Conservation (phyloP, 2,888 invertebrate species). For the Deilephila elpenor region DNA sequence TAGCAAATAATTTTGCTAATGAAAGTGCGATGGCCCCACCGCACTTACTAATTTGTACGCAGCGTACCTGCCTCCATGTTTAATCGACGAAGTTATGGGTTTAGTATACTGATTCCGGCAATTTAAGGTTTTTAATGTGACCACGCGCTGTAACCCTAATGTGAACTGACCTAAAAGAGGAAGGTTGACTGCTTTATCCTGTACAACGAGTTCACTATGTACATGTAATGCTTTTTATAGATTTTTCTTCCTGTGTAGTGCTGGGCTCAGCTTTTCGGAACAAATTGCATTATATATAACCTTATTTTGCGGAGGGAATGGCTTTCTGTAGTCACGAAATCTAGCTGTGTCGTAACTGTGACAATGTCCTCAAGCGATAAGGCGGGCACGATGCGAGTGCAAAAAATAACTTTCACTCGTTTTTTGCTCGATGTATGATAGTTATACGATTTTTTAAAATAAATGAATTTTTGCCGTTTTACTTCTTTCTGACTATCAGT, state of each 20-base stretch:
- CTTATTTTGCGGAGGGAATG: conserved; percentile 8
- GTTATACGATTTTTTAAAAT: background rate
- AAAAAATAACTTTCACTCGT: conserved; percentile 41
- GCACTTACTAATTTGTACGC: conserved; percentile 56
- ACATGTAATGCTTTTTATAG: conserved; percentile 6
- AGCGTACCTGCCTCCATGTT: conserved; percentile 47
- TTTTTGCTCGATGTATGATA: background rate
- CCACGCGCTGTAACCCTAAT: conserved; percentile 22
- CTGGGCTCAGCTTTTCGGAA: background rate
- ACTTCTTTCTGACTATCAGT: conserved; percentile 12
- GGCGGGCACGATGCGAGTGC: conserved; percentile 54
- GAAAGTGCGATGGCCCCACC: conserved; percentile 62
- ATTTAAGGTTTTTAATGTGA: conserved; percentile 46
- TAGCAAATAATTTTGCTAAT: conserved; percentile 77
- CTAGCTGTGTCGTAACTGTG: conserved; percentile 51
- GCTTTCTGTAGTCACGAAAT: background rate
- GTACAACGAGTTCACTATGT: conserved; percentile 1
- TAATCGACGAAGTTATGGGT: conserved; percentile 53
- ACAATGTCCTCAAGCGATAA: conserved; percentile 62
- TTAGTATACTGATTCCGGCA: conserved; percentile 50
- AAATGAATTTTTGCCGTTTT: background rate
- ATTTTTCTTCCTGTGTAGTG: background rate
- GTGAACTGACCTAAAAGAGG: conserved; percentile 17
- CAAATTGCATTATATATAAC: conserved; percentile 24
- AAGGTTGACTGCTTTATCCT: conserved; percentile 12